phyloP scores from a whole-genome alignment of 2,113 vertebrate genomes.

The Azemiops feae region DNA sequence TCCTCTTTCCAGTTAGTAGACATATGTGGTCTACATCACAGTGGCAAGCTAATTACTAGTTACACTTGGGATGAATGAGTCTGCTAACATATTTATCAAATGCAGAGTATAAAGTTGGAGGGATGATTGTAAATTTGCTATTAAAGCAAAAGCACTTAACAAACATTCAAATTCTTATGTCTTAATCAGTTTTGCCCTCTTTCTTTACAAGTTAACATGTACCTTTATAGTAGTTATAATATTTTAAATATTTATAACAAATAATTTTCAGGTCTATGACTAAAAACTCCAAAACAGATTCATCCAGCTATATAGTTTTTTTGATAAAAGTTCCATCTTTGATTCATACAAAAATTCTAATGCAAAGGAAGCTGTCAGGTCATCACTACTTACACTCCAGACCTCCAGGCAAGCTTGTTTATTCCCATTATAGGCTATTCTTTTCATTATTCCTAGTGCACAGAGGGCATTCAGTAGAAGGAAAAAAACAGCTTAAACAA shows the following conservation, averaged over 20 bases:
- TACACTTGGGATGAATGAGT: background rate
- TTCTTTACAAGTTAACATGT: conserved; percentile 49
- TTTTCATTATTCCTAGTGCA: background rate
- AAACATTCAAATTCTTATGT: background rate
- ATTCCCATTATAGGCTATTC: background rate
- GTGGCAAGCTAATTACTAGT: background rate
- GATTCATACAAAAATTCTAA: background rate
- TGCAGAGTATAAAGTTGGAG: background rate
- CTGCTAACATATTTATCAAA: background rate
- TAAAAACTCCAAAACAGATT: conserved; percentile 72
- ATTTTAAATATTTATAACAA: conserved; percentile 56
- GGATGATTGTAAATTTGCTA: background rate
- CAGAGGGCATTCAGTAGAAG: background rate
- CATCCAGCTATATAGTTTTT: conserved; percentile 71
- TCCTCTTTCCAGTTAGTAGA: background rate
- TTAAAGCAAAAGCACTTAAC: background rate
- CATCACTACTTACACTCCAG: background rate
- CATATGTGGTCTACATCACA: background rate
- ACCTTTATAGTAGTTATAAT: conserved; percentile 54
- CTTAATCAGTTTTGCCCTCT: conserved; percentile 45
- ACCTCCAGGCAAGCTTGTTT: background rate
- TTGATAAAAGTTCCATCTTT: conserved; percentile 74
- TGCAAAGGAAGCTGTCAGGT: background rate
- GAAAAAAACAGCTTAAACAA: background rate
- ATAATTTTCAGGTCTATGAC: conserved; percentile 59